A percentile compares a stretch with the other conserved stretches of the same genome.
These are phyloP conservation scores for Ormyrus rosae DNA, from an alignment of 2,888 invertebrate species.

Conservation along the genomic window DNA sequence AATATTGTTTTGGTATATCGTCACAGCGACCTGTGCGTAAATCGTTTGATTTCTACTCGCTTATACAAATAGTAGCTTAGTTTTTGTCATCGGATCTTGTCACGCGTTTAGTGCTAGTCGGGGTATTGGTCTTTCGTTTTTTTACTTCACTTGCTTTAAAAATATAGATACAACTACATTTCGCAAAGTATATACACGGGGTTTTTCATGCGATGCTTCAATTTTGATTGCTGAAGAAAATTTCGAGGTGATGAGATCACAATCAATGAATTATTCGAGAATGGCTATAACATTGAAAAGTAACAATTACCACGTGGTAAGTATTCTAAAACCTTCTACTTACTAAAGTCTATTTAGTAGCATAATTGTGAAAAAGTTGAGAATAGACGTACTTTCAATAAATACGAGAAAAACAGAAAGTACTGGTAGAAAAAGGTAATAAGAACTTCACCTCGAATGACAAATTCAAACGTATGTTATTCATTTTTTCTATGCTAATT, in stretches of 20 bases:
- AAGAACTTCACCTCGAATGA: slow-evolving; percentile 42
- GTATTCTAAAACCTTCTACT: too few species aligned
- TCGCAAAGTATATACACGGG: slow-evolving; percentile 49
- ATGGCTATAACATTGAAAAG: too few species aligned
- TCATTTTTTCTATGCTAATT: slow-evolving; percentile 36
- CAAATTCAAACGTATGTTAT: slow-evolving; percentile 37
- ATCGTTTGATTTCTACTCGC: slow-evolving; percentile 70
- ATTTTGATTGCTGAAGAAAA: slow-evolving; percentile 38
- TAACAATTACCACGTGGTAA: too few species aligned
- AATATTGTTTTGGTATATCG: slow-evolving; percentile 75
- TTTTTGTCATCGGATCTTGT: slow-evolving; percentile 10
- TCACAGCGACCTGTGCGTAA: slow-evolving; percentile 74
- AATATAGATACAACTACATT: slow-evolving; percentile 49
- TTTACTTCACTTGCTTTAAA: slow-evolving; percentile 36
- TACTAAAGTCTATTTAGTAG: too few species aligned
- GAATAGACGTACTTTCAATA: neutral
- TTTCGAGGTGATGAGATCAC: slow-evolving; percentile 43
- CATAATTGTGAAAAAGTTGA: neutral
- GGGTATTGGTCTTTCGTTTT: slow-evolving; percentile 39
- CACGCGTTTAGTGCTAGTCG: slow-evolving; percentile 29
- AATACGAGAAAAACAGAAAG: neutral
- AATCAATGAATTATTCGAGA: neutral
- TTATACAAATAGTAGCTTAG: slow-evolving; percentile 51
- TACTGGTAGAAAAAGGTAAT: slow-evolving; percentile 1
- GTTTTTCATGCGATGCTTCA: slow-evolving; percentile 25